Evolutionary conservation across 2,113 vertebrate genomes (phyloP).

Genomic region (Limnothrissa miodon): DNA sequence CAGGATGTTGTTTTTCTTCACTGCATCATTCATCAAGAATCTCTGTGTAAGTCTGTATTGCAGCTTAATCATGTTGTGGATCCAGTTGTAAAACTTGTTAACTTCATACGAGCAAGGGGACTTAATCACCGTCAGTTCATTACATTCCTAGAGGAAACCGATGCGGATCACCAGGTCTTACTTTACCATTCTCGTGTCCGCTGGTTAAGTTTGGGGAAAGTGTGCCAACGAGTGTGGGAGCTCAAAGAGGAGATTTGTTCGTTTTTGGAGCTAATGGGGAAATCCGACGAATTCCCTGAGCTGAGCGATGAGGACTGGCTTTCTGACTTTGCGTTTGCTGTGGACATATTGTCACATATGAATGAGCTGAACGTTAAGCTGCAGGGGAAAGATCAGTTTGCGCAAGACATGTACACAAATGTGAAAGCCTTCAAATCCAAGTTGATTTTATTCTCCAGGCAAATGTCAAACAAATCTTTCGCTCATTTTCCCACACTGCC

Average conservation of each 20-base stretch:
- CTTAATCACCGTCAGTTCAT: background rate
- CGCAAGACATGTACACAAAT: slow-evolving; percentile 39
- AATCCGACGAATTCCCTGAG: slow-evolving; percentile 31
- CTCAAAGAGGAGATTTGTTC: slow-evolving; percentile 30
- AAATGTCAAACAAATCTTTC: slow-evolving; percentile 12
- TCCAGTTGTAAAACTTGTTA: slow-evolving; percentile 29
- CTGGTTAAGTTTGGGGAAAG: slow-evolving; percentile 40
- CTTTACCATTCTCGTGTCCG: slow-evolving; percentile 34
- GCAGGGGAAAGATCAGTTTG: slow-evolving; percentile 39
- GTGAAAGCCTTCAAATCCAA: slow-evolving; percentile 49
- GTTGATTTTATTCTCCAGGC: slow-evolving; percentile 37
- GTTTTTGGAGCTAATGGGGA: slow-evolving; percentile 34
- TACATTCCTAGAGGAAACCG: slow-evolving; percentile 29
- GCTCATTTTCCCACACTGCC: slow-evolving; percentile 32
- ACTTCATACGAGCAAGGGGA: slow-evolving; percentile 21
- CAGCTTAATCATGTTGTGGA: slow-evolving; percentile 35
- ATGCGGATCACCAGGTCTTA: slow-evolving; percentile 22
- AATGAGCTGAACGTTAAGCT: slow-evolving; percentile 44
- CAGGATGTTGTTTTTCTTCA: slow-evolving; percentile 43
- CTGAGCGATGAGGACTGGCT: slow-evolving; percentile 28
- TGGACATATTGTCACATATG: slow-evolving; percentile 26
- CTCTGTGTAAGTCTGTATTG: slow-evolving; percentile 28
- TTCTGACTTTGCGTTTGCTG: slow-evolving; percentile 23
- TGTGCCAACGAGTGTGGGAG: slow-evolving; percentile 36
- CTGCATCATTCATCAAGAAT: slow-evolving; percentile 41